Evolutionary conservation across 1,140 invertebrate species (phyloP).

Genomic region (Cydia fagiglandana): DNA sequence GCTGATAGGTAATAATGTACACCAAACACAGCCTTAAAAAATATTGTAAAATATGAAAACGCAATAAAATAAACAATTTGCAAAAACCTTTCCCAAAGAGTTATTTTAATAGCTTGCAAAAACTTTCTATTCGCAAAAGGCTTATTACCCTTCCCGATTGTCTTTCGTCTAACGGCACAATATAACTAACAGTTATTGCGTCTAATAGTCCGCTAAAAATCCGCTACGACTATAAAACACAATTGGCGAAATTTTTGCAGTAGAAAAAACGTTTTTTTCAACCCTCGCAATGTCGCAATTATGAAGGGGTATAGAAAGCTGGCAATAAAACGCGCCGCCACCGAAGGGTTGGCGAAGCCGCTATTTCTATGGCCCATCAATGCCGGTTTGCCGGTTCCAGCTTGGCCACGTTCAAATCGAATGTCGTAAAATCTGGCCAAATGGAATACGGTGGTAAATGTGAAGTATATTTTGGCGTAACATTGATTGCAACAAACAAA

Average conservation of each 20-base stretch:
- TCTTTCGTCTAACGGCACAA: not conserved
- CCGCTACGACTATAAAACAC: conserved; percentile 27
- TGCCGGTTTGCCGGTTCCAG: not conserved
- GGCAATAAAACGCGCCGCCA: conserved; percentile 57
- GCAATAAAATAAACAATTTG: conserved; percentile 46
- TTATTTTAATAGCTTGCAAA: conserved; percentile 39
- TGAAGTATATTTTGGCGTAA: not conserved
- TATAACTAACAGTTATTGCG: conserved; percentile 18
- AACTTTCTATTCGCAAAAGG: conserved; percentile 16
- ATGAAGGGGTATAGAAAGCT: conserved; percentile 51
- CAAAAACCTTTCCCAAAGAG: conserved; percentile 50
- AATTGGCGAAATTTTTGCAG: conserved; percentile 29
- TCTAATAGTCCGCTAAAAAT: conserved; percentile 26
- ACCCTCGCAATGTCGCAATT: conserved; percentile 60
- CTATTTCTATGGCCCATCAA: conserved; percentile 13
- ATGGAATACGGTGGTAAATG: not conserved
- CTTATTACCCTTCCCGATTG: conserved; percentile 18
- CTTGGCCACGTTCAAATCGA: conserved; percentile 25
- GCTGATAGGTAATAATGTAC: not conserved
- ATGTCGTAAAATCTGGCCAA: conserved; percentile 24
- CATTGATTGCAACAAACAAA: not conserved
- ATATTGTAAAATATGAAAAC: not conserved
- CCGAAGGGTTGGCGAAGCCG: conserved; percentile 29
- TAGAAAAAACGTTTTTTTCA: conserved; percentile 48
- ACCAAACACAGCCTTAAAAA: not conserved